These are phyloP conservation scores for Cetonia aurata DNA, from an alignment of 2,888 invertebrate genomes.

Conservation along the genomic window DNA sequence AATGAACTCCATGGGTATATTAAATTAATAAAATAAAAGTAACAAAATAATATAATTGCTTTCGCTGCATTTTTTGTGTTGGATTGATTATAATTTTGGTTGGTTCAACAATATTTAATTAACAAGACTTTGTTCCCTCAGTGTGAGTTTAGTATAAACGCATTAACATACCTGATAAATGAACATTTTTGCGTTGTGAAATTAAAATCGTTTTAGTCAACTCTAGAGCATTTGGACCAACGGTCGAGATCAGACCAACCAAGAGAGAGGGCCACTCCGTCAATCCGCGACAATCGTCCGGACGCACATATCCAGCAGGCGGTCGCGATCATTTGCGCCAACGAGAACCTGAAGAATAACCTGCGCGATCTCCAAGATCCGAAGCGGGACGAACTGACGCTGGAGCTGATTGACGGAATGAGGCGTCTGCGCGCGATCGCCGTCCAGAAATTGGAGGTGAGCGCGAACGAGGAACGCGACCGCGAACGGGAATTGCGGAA, in stretches of 20 bases:
- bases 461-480: constrained; percentile 68
- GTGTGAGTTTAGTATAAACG: no score
- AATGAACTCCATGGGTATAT: no score
- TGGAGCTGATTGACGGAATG: constrained; percentile 53
- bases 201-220: no score
- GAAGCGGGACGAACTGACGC: constrained; percentile 40
- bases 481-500: constrained; percentile 66
- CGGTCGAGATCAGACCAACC: constrained; percentile 1
- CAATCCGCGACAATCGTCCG: constrained; percentile 4
- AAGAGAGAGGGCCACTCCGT: neutral
- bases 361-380: constrained; percentile 13
- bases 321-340: constrained; percentile 44
- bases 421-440: constrained; percentile 66
- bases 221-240: neutral
- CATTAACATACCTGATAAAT: no score
- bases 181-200: no score
- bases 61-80: no score
- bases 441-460: constrained; percentile 65
- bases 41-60: no score
- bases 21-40: no score
- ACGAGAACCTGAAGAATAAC: constrained; percentile 21
- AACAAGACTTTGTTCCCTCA: no score
- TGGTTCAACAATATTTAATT: no score
- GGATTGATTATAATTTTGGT: no score
- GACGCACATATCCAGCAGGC: constrained; percentile 44